These are phyloP conservation scores for Drosophila flavopinicola DNA, from an alignment of 2,888 invertebrate genomes.

Conservation along the genomic window DNA sequence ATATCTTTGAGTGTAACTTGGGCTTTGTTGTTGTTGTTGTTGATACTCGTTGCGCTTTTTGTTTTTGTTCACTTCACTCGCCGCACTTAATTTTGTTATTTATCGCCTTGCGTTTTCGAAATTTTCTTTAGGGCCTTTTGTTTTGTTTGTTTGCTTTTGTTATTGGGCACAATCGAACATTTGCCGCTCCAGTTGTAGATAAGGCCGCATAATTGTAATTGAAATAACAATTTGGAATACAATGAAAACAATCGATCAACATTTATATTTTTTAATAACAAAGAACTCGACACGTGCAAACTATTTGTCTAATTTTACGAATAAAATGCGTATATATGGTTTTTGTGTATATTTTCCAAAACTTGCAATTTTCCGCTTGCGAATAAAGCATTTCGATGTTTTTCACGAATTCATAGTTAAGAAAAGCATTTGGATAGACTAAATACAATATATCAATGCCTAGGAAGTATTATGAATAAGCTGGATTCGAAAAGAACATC, in stretches of 20 bases:
- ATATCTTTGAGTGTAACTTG: slow-evolving; percentile 21
- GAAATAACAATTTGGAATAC: slow-evolving; percentile 18
- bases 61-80: slow-evolving; percentile 62
- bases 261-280: neutral
- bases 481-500: too few species aligned
- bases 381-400: too few species aligned
- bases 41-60: slow-evolving; percentile 48
- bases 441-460: too few species aligned
- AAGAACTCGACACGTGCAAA: slow-evolving; percentile 6
- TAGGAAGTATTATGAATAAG: too few species aligned
- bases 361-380: too few species aligned
- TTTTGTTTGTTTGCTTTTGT: slow-evolving; percentile 60
- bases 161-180: slow-evolving; percentile 43
- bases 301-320: too few species aligned
- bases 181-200: slow-evolving; percentile 51
- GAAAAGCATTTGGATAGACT: too few species aligned
- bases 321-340: too few species aligned
- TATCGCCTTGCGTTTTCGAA: slow-evolving; percentile 48
- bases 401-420: too few species aligned
- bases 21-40: slow-evolving; percentile 34
- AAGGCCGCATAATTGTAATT: slow-evolving; percentile 45
- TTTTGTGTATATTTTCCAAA: too few species aligned
- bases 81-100: slow-evolving; percentile 68
- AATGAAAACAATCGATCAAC: slow-evolving; percentile 22
- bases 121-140: slow-evolving; percentile 51